Evolutionary conservation across 2,797 vertebrate species (phyloP).

Genomic region (Cygnus olor): DNA sequence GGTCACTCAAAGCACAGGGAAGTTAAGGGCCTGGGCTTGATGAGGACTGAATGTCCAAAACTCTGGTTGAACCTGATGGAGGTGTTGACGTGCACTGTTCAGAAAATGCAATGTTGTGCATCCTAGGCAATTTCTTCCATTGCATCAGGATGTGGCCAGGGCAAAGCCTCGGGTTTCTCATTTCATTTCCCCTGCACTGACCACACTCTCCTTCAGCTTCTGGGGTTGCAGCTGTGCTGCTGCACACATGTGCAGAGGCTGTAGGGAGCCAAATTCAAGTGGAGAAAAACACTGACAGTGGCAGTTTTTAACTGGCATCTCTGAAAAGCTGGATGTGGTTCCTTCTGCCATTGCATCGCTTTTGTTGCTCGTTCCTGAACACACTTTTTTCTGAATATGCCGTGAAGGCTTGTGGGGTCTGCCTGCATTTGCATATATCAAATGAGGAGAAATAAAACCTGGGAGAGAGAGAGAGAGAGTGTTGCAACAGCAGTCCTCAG

Average conservation of each 20-base stretch:
- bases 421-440: background rate
- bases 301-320: background rate
- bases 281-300: background rate
- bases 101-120: background rate
- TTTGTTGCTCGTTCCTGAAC: background rate
- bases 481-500: background rate
- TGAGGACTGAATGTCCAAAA: background rate
- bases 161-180: background rate
- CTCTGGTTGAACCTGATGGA: background rate
- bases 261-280: background rate
- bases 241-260: background rate
- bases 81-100: background rate
- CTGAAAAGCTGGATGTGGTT: background rate
- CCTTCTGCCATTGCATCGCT: background rate
- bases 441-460: conserved; percentile 21
- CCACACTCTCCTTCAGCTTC: background rate
- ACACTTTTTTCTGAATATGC: background rate
- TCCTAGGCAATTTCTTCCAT: background rate
- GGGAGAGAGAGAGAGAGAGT: background rate
- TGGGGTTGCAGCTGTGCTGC: background rate
- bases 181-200: background rate
- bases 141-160: background rate
- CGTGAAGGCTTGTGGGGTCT: background rate
- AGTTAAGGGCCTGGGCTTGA: background rate
- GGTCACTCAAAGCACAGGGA: background rate